Evolutionary conservation across 1,140 invertebrate genomes (phyloP).

Genomic region (Gryllus bimaculatus): DNA sequence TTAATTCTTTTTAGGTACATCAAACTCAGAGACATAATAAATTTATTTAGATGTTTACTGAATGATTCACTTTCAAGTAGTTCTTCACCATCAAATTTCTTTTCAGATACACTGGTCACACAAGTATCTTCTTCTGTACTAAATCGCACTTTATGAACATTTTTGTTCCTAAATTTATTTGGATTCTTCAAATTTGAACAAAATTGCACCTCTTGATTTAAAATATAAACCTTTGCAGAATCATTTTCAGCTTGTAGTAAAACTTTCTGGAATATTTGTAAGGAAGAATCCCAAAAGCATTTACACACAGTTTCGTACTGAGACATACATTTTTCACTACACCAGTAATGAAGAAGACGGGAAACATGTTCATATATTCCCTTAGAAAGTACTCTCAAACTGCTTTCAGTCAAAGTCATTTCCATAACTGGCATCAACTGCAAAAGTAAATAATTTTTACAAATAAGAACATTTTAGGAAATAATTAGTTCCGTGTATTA

Average conservation of each 20-base stretch:
- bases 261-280: background rate
- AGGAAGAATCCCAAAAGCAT: background rate
- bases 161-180: background rate
- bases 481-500: background rate
- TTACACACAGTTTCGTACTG: background rate
- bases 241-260: background rate
- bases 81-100: background rate
- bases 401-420: conserved; percentile 11
- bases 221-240: background rate
- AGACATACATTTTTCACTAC: background rate
- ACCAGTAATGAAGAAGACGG: conserved; percentile 2
- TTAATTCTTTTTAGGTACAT: background rate
- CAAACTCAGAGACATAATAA: background rate
- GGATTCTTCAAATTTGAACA: conserved; percentile 7
- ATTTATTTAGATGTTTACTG: background rate
- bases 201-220: background rate
- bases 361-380: conserved; percentile 2
- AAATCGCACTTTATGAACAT: background rate
- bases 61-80: background rate
- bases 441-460: conserved; percentile 10
- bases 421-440: conserved; percentile 20
- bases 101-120: background rate
- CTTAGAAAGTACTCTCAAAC: conserved; percentile 10
- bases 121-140: background rate
- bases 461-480: background rate